Evolutionary conservation across 2,888 invertebrate species (phyloP).

Genomic region (Dexiosoma caninum): DNA sequence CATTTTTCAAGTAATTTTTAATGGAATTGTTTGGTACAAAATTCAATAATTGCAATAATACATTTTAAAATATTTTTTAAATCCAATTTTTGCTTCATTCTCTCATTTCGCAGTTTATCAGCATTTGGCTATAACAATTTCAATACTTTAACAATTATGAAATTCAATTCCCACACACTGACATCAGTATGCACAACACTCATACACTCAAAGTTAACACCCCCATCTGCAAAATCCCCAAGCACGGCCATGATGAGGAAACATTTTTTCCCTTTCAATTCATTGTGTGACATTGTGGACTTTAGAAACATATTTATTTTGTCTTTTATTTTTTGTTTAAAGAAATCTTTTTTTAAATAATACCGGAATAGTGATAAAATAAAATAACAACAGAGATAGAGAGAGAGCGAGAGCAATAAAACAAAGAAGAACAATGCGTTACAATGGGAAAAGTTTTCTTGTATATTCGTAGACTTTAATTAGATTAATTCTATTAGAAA

Average conservation of each 20-base stretch:
- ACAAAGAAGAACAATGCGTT: neutral
- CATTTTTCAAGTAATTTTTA: neutral
- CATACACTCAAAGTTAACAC: neutral
- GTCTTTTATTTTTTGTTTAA: neutral
- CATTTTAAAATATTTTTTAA: neutral
- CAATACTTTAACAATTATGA: conserved; percentile 13
- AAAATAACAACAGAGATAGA: neutral
- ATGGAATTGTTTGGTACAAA: neutral
- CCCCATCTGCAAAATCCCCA: neutral
- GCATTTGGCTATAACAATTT: conserved; percentile 3
- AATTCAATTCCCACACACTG: conserved; percentile 19
- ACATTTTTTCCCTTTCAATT: neutral
- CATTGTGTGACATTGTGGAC: neutral
- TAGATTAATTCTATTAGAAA: neutral
- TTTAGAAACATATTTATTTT: neutral
- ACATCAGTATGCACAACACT: neutral
- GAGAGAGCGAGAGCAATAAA: no score
- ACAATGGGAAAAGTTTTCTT: neutral
- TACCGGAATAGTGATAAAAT: neutral
- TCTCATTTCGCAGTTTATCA: neutral
- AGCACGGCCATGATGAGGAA: neutral
- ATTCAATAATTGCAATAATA: conserved; percentile 31
- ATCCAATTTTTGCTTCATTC: neutral
- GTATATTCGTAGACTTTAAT: neutral
- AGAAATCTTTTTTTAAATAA: neutral